Percentiles rank a stretch among this genome's conserved stretches.
Evolutionary conservation across 2,113 vertebrate species (phyloP).

Genomic region (Menidia beryllina): DNA sequence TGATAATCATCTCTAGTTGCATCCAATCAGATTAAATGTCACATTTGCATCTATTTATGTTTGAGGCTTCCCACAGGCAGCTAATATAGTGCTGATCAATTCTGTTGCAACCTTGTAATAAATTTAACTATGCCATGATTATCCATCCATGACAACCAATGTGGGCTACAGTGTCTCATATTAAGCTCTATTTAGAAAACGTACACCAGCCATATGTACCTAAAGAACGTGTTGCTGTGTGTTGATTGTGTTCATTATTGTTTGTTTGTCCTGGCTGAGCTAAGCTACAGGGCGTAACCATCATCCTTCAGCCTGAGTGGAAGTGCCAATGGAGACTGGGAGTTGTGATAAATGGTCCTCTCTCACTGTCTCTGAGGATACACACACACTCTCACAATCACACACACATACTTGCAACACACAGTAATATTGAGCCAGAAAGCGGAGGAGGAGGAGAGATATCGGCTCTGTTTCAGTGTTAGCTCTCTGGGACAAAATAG

Average conservation of each 20-base stretch:
- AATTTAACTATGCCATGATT: conserved; percentile 22
- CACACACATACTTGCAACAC: neutral
- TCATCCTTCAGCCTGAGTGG: conserved; percentile 55
- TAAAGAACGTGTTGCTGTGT: conserved; percentile 2
- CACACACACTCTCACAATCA: too few relatives aligned
- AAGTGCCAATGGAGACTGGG: conserved; percentile 45
- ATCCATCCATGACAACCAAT: conserved; percentile 15
- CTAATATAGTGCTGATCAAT: conserved; percentile 34
- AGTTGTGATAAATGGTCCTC: conserved; percentile 61
- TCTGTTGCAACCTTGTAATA: conserved; percentile 3
- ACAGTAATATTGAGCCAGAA: conserved; percentile 18
- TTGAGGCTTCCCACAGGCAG: conserved; percentile 14
- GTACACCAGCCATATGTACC: conserved; percentile 1
- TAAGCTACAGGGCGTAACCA: conserved; percentile 38
- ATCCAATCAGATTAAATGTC: conserved; percentile 67
- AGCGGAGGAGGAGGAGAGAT: conserved; percentile 55
- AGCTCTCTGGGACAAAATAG: conserved; percentile 52
- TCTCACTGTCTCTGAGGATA: conserved; percentile 33
- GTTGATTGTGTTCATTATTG: conserved; percentile 10
- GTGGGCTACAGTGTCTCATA: conserved; percentile 18
- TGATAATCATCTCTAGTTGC: conserved; percentile 31
- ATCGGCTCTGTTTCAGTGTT: conserved; percentile 59
- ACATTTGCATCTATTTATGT: conserved; percentile 52
- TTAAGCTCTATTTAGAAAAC: conserved; percentile 7
- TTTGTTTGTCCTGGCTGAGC: conserved; percentile 1